These are phyloP conservation scores for Peromyscus nudipes DNA, from an alignment of 2,797 vertebrate genomes.

Conservation along the genomic window DNA sequence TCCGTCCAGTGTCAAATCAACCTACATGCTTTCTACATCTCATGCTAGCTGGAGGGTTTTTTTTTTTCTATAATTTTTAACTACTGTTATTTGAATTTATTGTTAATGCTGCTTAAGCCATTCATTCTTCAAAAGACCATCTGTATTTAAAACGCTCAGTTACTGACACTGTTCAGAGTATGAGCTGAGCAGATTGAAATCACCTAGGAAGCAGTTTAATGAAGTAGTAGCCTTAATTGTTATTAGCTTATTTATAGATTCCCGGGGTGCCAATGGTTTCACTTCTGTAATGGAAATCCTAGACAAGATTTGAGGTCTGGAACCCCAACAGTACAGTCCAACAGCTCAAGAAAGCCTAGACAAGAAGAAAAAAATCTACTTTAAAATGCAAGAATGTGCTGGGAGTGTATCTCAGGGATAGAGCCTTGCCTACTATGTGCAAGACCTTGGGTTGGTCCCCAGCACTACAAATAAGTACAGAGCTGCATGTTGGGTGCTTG, in stretches of 20 bases:
- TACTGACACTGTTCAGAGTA: neutral
- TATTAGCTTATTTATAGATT: neutral
- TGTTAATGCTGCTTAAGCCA: neutral
- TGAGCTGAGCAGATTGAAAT: slow-evolving; percentile 21
- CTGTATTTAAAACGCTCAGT: neutral
- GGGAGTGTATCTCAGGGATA: neutral
- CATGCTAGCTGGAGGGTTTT: neutral
- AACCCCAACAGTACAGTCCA: neutral
- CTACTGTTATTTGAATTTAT: neutral
- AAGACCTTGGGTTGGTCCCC: neutral
- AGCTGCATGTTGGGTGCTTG: neutral
- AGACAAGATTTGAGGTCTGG: neutral
- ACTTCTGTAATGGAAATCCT: slow-evolving; percentile 6
- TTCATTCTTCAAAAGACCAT: neutral
- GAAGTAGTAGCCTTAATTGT: neutral
- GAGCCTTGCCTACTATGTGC: neutral
- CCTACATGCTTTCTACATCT: neutral
- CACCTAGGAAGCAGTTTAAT: neutral
- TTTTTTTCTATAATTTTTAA: neutral
- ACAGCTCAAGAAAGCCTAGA: neutral
- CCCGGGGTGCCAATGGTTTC: neutral
- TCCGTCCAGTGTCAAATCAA: neutral
- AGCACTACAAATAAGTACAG: neutral
- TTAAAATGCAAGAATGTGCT: neutral
- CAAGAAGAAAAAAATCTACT: neutral